A percentile compares a stretch with the other conserved stretches of the same genome.
Evolutionary conservation across 2,888 invertebrate genomes (phyloP).

Genomic region (Spicauda simplicius): DNA sequence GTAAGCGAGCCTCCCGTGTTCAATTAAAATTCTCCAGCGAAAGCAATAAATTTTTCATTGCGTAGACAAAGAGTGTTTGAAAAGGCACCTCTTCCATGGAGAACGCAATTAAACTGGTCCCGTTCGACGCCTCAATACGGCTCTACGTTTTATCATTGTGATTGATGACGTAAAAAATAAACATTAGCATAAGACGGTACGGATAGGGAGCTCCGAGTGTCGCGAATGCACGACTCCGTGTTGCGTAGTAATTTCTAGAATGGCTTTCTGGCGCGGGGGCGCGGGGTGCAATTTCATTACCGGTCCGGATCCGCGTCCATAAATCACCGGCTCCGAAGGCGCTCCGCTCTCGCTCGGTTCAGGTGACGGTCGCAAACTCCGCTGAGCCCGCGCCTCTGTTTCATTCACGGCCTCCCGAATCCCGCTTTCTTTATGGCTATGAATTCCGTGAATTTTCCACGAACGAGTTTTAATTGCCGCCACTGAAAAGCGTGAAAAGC

Average conservation of each 20-base stretch:
- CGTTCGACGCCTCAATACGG: constrained; percentile 46
- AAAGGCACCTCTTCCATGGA: constrained; percentile 50
- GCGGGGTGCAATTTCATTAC: constrained; percentile 85
- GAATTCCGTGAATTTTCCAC: constrained; percentile 70
- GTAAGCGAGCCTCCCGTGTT: constrained; percentile 42
- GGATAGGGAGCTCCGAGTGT: constrained; percentile 55
- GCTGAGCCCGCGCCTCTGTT: constrained; percentile 78
- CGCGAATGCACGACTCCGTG: constrained; percentile 69
- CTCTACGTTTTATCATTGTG: constrained; percentile 46
- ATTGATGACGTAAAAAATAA: constrained; percentile 66
- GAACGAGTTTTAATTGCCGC: constrained; percentile 74
- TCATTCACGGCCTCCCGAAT: constrained; percentile 67
- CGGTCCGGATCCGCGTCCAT: constrained; percentile 84
- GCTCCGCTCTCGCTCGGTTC: constrained; percentile 76
- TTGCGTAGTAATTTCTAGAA: constrained; percentile 84
- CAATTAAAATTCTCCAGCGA: constrained; percentile 72
- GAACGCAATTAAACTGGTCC: constrained; percentile 55
- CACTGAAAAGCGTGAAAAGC: constrained; percentile 52
- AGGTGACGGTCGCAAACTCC: constrained; percentile 82
- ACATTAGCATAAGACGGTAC: constrained; percentile 66
- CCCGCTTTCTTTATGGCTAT: constrained; percentile 79
- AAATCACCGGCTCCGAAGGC: constrained; percentile 85
- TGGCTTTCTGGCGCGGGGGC: constrained; percentile 64
- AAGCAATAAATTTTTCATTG: constrained; percentile 75
- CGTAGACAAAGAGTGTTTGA: constrained; percentile 60